These are phyloP conservation scores for Semicossyphus pulcher DNA, from an alignment of 2,113 vertebrate genomes.

Conservation along the genomic window DNA sequence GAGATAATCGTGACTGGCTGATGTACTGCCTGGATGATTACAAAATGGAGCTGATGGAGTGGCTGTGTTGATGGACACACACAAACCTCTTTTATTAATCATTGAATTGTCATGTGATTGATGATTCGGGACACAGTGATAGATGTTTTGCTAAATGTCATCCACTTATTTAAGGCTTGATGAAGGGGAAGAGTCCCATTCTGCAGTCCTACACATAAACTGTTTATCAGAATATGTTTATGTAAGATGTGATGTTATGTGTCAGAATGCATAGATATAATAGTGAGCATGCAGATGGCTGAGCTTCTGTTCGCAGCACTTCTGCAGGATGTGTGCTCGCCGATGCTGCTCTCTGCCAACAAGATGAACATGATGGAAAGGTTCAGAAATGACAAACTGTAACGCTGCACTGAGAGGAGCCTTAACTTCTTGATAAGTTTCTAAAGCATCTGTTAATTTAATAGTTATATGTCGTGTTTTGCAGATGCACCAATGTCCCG, in stretches of 20 bases:
- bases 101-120: conserved; percentile 59
- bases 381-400: conserved; percentile 5
- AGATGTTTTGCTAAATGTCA: conserved; percentile 52
- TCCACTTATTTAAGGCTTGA: conserved; percentile 12
- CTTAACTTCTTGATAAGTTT: not conserved
- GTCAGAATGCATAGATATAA: too few relatives aligned
- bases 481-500: too few relatives aligned
- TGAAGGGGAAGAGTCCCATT: conserved; percentile 2
- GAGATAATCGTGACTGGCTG: conserved; percentile 62
- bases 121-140: conserved; percentile 55
- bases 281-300: not conserved
- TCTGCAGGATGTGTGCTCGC: conserved; percentile 9
- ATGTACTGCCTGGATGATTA: conserved; percentile 57
- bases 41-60: conserved; percentile 45
- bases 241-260: not conserved
- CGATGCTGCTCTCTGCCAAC: conserved; percentile 18
- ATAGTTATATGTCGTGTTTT: not conserved
- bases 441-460: not conserved
- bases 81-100: conserved; percentile 27
- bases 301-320: not conserved
- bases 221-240: not conserved
- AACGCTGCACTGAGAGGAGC: not conserved
- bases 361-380: not conserved
- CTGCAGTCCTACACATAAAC: not conserved
- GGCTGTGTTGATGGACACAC: conserved; percentile 39